Evolutionary conservation across 2,113 vertebrate genomes (phyloP).

Genomic region (Nicator chloris): DNA sequence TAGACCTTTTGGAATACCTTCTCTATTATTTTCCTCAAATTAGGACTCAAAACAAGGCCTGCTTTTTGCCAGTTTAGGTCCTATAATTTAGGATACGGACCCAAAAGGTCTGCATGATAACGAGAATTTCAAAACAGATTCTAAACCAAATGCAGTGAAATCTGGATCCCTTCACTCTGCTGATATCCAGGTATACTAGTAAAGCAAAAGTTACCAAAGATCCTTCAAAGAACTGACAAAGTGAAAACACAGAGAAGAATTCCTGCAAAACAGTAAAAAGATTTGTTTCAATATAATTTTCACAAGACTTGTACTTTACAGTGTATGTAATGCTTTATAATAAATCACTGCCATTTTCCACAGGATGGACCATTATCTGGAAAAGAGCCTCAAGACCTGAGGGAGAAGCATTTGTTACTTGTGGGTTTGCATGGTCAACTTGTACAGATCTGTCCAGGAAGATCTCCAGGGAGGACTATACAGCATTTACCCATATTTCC

Average conservation of each 20-base stretch:
- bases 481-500: neutral
- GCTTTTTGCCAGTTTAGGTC: neutral
- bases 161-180: neutral
- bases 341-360: neutral
- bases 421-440: neutral
- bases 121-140: neutral
- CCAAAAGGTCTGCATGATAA: neutral
- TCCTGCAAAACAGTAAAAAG: neutral
- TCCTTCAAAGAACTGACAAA: neutral
- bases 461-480: neutral
- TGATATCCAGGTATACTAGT: neutral
- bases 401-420: neutral
- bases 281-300: neutral
- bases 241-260: neutral
- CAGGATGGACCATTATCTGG: neutral
- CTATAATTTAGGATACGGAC: neutral
- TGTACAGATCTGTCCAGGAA: neutral
- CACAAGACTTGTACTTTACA: neutral
- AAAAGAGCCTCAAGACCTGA: neutral
- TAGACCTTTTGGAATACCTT: neutral
- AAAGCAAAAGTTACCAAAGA: neutral
- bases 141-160: neutral
- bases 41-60: neutral
- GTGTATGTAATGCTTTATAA: neutral
- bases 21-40: neutral